Evolutionary conservation across 2,888 invertebrate species (phyloP).

Genomic region (Galerucella pusilla): DNA sequence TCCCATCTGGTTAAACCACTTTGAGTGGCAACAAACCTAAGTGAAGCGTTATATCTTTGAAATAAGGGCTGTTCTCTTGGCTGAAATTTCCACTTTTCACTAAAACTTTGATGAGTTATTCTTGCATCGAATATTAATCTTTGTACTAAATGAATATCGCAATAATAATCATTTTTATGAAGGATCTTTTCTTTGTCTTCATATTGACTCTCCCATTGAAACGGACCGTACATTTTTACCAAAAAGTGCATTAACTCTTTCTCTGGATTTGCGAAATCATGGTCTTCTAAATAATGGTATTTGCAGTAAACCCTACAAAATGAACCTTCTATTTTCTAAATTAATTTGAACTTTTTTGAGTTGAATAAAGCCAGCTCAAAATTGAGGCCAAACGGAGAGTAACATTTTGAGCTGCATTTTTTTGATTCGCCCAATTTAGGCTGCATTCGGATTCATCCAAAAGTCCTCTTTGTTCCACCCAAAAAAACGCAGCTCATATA

Average conservation of each 20-base stretch:
- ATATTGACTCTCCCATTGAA: constrained; percentile 76
- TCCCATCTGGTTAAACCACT: constrained; percentile 92
- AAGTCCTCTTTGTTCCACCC: too few species aligned
- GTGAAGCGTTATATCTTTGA: constrained; percentile 75
- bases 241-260: constrained; percentile 81
- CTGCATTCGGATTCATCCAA: too few species aligned
- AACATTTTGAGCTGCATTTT: too few species aligned
- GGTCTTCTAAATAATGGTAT: constrained; percentile 84
- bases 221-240: constrained; percentile 71
- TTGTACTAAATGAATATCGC: constrained; percentile 86
- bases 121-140: constrained; percentile 90
- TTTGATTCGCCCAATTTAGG: too few species aligned
- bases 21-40: constrained; percentile 77
- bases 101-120: constrained; percentile 70
- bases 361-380: too few species aligned
- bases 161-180: constrained; percentile 80
- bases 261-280: constrained; percentile 79
- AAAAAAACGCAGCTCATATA: too few species aligned
- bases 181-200: constrained; percentile 59
- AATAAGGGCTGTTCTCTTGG: constrained; percentile 68
- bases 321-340: too few species aligned
- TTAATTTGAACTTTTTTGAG: too few species aligned
- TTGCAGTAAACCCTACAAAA: constrained; percentile 83
- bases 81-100: constrained; percentile 57
- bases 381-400: too few species aligned